Percentiles rank a stretch among this genome's conserved stretches.
These are phyloP conservation scores for Drosophila longiperda DNA, from an alignment of 2,888 invertebrate genomes.

Conservation along the genomic window DNA sequence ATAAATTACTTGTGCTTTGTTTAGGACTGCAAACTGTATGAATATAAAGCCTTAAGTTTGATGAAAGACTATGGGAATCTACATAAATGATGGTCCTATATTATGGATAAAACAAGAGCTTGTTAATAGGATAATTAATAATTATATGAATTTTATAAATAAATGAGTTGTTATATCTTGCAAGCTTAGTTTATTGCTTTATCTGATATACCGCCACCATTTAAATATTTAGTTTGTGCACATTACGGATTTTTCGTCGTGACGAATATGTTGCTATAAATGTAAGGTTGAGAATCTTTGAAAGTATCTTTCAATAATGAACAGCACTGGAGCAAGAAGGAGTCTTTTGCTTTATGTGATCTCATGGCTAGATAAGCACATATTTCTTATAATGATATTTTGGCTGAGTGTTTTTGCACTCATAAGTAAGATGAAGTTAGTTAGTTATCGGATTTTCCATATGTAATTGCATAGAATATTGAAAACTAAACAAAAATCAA, in stretches of 20 bases:
- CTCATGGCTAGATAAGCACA: background rate
- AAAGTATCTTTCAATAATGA: background rate
- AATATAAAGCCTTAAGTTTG: background rate
- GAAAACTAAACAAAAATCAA: slow-evolving; percentile 11
- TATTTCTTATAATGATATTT: background rate
- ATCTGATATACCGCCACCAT: background rate
- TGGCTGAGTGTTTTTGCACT: background rate
- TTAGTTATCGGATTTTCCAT: background rate
- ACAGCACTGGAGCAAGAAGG: background rate
- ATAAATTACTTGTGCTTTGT: background rate
- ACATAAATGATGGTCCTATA: background rate
- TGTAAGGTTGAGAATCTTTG: background rate
- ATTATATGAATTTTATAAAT: background rate
- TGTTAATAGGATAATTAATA: background rate
- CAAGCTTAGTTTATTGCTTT: background rate
- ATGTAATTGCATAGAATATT: slow-evolving; percentile 13
- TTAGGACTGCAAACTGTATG: background rate
- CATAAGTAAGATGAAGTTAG: background rate
- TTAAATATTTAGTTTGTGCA: background rate
- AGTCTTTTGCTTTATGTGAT: background rate
- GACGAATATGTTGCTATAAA: background rate
- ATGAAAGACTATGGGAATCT: background rate
- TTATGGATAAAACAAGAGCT: background rate
- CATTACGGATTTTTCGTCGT: background rate
- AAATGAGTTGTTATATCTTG: background rate